Conservation (phyloP, 2,113 vertebrate genomes). For the Tretioscincus oriximinensis region DNA sequence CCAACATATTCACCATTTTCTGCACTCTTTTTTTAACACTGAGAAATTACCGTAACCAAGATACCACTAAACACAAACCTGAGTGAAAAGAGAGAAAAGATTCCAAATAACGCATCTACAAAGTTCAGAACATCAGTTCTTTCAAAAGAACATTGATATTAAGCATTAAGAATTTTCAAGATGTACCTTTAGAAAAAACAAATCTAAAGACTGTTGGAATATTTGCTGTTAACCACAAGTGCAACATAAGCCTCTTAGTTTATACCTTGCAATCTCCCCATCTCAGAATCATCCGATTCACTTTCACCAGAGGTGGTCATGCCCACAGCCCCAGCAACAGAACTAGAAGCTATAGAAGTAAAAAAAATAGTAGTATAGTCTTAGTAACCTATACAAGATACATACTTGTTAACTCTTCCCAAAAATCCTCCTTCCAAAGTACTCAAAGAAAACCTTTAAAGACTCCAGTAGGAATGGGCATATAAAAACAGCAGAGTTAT, state of each 20-base stretch:
- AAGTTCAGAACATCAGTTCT: not conserved
- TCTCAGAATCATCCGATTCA: conserved; percentile 99
- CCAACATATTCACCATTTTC: not conserved
- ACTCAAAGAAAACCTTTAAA: conserved; percentile 10
- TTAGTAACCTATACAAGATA: conserved; percentile 6
- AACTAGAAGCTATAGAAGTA: conserved; percentile 86
- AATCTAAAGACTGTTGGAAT: not conserved
- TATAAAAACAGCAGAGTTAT: conserved; percentile 9
- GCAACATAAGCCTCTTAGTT: conserved; percentile 4
- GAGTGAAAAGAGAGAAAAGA: not conserved
- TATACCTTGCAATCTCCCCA: conserved; percentile 97
- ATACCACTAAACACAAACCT: not conserved
- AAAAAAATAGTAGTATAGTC: conserved; percentile 22
- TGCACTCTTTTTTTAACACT: not conserved
- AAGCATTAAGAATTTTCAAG: conserved; percentile 15
- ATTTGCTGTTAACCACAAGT: not conserved
- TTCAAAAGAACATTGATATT: not conserved
- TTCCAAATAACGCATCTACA: not conserved
- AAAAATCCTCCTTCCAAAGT: conserved; percentile 12
- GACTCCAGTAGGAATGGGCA: conserved; percentile 8
- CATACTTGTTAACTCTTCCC: conserved; percentile 1
- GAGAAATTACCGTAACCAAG: not conserved
- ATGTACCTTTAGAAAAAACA: not conserved
- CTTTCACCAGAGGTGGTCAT: conserved; percentile 99
- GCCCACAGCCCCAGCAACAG: conserved; percentile 96